Evolutionary conservation across 2,888 invertebrate genomes (phyloP).

Genomic region (Noctua janthe): DNA sequence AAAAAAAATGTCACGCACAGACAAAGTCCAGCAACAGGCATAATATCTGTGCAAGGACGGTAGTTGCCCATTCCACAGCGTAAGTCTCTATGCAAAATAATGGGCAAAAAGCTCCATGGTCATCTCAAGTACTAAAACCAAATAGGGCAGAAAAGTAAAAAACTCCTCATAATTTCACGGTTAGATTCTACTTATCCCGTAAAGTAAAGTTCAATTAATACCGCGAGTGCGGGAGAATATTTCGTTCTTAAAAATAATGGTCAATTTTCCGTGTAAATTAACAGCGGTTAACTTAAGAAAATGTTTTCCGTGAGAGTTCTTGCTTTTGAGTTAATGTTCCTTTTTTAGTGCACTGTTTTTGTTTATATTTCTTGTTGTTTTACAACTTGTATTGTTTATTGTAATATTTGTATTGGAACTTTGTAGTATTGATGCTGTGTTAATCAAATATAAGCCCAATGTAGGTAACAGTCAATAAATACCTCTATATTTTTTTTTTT

Average conservation of each 20-base stretch:
- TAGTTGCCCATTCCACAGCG: background rate
- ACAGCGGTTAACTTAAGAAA: conserved; percentile 51
- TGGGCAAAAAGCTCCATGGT: background rate
- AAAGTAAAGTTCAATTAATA: conserved; percentile 47
- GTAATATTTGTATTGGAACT: background rate
- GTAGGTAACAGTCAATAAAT: background rate
- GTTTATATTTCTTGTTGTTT: conserved; percentile 13
- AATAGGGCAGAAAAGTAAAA: background rate
- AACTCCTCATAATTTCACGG: conserved; percentile 31
- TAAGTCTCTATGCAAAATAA: background rate
- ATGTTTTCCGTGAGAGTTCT: conserved; percentile 29
- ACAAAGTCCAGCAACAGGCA: background rate
- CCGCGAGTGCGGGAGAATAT: conserved; percentile 40
- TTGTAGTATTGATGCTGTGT: background rate
- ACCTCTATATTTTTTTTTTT: background rate
- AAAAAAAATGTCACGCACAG: too few species aligned
- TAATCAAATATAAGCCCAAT: background rate
- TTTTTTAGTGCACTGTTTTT: conserved; percentile 29
- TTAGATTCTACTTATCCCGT: conserved; percentile 22
- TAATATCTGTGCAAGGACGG: background rate
- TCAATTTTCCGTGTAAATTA: conserved; percentile 53
- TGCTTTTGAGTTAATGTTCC: conserved; percentile 32
- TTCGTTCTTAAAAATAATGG: conserved; percentile 47
- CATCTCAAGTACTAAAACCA: background rate
- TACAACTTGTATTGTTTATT: background rate